Evolutionary conservation across 2,888 invertebrate species (phyloP), one percentile per base, ranked within the genome.

Genomic region (Apotomis betuletana): DNA sequence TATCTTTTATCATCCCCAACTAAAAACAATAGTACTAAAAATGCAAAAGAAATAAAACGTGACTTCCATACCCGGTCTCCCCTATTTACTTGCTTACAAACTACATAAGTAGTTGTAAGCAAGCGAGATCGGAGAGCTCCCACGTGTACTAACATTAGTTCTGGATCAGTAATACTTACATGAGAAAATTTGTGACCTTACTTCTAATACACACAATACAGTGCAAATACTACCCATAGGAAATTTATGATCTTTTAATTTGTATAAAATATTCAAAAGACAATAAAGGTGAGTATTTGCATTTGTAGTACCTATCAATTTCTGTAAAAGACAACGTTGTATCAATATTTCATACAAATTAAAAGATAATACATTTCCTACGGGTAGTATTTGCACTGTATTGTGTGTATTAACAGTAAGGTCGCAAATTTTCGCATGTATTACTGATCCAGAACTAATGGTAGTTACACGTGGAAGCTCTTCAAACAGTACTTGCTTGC

Each of bases 131-230:
- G 27, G 27, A 27, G 27, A 27, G 1, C 27, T 27, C 27, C 27
- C 27, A 27, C 27, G 27, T 27, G 27, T 27, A 27, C 27, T 27
- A 10, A 8, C 5, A 49, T 69, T 69, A 5, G 69, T 69, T 15
- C 13, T 49, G 41, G 36, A n/a, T 49, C 46, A 62, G 10, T 38
- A 61, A 62, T 69, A 69, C n/a, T n/a, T n/a, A n/a, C 69, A 62
- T 62, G 62, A 38, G 62, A 27, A 55, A 27, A 46, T 5, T 6
- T 5, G 8, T 36, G n/a, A n/a, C 63, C 63, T 65, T 65, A 46
- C 13, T 12, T 27, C 6, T 36, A 51, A 59, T 54, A 8, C 44
- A 59, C 10, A 60, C 41, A 60, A 44, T n/a, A n/a, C 6, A 51
- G 38, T n/a, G 38, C 51, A 61, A 46, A 49, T 27, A 15, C 4